These are phyloP conservation scores for Camponotus vicinus DNA, from an alignment of 1,140 invertebrate genomes.

Conservation along the genomic window DNA sequence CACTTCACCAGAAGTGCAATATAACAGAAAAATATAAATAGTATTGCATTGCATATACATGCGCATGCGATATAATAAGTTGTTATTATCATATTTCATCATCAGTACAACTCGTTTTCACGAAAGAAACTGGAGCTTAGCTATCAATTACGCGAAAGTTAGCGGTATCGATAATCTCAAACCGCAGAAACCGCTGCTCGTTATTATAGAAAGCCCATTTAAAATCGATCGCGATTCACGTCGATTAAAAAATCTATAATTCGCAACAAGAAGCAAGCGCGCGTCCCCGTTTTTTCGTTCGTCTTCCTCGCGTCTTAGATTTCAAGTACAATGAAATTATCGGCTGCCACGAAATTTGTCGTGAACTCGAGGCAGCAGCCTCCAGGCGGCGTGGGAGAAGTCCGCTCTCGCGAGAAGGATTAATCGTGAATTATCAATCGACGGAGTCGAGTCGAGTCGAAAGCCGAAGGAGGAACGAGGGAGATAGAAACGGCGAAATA, in stretches of 20 bases:
- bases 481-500: conserved; percentile 38
- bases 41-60: not conserved
- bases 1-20: not conserved
- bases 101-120: conserved; percentile 9
- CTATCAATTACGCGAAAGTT: conserved; percentile 56
- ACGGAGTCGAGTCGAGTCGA: conserved; percentile 71
- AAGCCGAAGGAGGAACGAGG: conserved; percentile 69
- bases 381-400: conserved; percentile 25
- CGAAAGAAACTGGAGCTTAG: conserved; percentile 50
- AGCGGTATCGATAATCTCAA: conserved; percentile 49
- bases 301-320: conserved; percentile 43
- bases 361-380: conserved; percentile 60
- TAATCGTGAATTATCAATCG: conserved; percentile 77
- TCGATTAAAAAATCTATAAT: conserved; percentile 8
- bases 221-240: conserved; percentile 37
- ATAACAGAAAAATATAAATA: not conserved
- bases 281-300: conserved; percentile 16
- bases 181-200: conserved; percentile 54
- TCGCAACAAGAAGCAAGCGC: conserved; percentile 33
- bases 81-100: conserved; percentile 48
- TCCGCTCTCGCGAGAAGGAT: conserved; percentile 64
- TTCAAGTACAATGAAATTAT: conserved; percentile 66
- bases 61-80: not conserved
- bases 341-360: conserved; percentile 57
- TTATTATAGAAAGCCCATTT: conserved; percentile 47